Percentiles rank a stretch among this genome's conserved stretches.
These are phyloP conservation scores for Acrobasis suavella DNA, from an alignment of 2,888 invertebrate species.

Conservation along the genomic window DNA sequence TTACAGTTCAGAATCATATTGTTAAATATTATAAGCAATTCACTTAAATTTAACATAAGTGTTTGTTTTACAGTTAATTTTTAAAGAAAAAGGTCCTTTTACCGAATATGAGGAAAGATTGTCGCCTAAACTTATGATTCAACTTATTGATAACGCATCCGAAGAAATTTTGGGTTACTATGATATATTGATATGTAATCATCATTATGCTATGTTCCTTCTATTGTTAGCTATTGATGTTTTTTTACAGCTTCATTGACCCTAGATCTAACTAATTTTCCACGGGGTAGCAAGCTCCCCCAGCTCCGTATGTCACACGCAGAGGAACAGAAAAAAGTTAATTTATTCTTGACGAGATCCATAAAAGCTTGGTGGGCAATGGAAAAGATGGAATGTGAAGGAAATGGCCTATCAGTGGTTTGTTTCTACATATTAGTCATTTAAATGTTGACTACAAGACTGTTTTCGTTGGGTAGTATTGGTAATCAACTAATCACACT, in stretches of 20 bases:
- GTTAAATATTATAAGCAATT: neutral
- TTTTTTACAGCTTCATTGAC: constrained; percentile 77
- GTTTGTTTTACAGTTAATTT: constrained; percentile 78
- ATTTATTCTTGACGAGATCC: constrained; percentile 84
- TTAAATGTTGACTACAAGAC: no score
- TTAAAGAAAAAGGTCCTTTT: constrained; percentile 80
- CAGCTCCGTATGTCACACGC: constrained; percentile 70
- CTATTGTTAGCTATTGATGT: neutral
- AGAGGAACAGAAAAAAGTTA: constrained; percentile 75
- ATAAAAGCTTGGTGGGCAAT: constrained; percentile 89
- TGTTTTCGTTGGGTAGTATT: no score
- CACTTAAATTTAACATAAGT: neutral
- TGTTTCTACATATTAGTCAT: neutral
- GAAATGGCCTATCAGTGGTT: neutral
- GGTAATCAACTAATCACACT: no score
- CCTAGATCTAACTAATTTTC: constrained; percentile 84
- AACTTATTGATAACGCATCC: constrained; percentile 93
- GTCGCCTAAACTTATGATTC: constrained; percentile 88
- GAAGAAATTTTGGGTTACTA: constrained; percentile 85
- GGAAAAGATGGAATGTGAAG: constrained; percentile 37
- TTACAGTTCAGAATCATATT: no score
- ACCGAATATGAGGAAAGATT: constrained; percentile 84
- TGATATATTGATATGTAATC: no score
- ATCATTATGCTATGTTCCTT: neutral
- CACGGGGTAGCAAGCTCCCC: constrained; percentile 76